Evolutionary conservation across 2,113 vertebrate species (phyloP).

Genomic region (Sinocyclocheilus grahami): DNA sequence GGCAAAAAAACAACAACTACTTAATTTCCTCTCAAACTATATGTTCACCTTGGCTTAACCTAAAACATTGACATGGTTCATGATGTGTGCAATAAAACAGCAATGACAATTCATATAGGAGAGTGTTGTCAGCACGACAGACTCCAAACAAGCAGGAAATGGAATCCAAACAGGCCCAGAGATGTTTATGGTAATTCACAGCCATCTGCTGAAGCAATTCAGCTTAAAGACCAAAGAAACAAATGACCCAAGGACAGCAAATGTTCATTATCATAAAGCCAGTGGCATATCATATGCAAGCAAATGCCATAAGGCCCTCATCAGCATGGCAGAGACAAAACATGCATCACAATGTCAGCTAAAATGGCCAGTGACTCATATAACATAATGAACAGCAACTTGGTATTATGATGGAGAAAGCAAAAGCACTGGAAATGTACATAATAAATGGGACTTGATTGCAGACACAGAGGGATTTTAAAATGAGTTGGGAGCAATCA

Average conservation of each 20-base stretch:
- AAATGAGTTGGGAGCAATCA: slow-evolving; percentile 39
- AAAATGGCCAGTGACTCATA: slow-evolving; percentile 14
- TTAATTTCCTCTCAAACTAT: slow-evolving; percentile 27
- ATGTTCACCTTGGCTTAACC: not conserved
- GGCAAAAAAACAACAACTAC: not conserved
- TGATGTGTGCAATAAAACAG: slow-evolving; percentile 43
- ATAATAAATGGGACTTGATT: slow-evolving; percentile 56
- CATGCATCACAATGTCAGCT: slow-evolving; percentile 29
- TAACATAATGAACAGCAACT: slow-evolving; percentile 11
- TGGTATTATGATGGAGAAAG: slow-evolving; percentile 30
- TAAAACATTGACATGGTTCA: slow-evolving; percentile 35
- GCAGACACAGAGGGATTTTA: slow-evolving; percentile 17
- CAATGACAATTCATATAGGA: slow-evolving; percentile 32
- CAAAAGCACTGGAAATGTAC: not conserved
- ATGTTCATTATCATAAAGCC: slow-evolving; percentile 28
- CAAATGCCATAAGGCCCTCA: slow-evolving; percentile 33
- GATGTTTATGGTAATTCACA: slow-evolving; percentile 41
- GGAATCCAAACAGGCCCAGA: slow-evolving; percentile 12
- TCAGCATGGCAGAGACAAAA: slow-evolving; percentile 14
- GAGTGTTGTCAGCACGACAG: slow-evolving; percentile 41
- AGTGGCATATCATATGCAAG: slow-evolving; percentile 9
- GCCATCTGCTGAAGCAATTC: slow-evolving; percentile 38
- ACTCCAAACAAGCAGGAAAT: slow-evolving; percentile 34
- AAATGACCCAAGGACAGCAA: slow-evolving; percentile 33
- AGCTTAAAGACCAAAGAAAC: slow-evolving; percentile 14